Conservation (phyloP, 2,797 vertebrate species). For the Dromococcyx pavoninus region DNA sequence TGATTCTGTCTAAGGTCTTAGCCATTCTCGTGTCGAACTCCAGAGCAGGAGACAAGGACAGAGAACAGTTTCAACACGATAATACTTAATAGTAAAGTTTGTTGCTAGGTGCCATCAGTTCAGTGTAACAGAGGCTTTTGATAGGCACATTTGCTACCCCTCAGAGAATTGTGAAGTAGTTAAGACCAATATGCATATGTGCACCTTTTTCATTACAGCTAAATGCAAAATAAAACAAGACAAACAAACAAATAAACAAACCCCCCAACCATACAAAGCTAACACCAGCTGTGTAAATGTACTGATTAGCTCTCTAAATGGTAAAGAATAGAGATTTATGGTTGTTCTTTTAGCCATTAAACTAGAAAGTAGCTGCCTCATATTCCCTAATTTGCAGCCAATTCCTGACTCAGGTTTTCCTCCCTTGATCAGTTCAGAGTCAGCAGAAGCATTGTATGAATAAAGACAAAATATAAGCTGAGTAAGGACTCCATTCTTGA, state of each 20-base stretch:
- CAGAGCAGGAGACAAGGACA: background rate
- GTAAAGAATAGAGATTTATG: slow-evolving; percentile 48
- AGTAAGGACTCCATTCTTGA: slow-evolving; percentile 9
- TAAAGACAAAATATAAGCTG: slow-evolving; percentile 18
- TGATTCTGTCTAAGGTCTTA: background rate
- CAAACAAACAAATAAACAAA: background rate
- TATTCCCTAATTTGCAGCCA: slow-evolving; percentile 62
- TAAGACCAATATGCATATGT: slow-evolving; percentile 9
- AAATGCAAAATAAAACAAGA: slow-evolving; percentile 33
- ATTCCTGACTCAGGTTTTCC: slow-evolving; percentile 62
- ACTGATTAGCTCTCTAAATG: slow-evolving; percentile 48
- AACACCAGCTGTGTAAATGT: slow-evolving; percentile 50
- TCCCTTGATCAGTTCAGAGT: slow-evolving; percentile 28
- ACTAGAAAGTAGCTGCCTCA: slow-evolving; percentile 52
- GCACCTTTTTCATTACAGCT: slow-evolving; percentile 16
- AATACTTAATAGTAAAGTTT: background rate
- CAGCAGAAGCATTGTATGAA: slow-evolving; percentile 46
- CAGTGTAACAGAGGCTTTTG: background rate
- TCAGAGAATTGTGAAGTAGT: background rate
- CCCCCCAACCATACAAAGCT: background rate
- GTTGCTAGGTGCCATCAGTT: background rate
- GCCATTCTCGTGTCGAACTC: background rate
- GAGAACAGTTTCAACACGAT: background rate
- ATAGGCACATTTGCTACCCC: background rate
- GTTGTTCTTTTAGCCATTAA: slow-evolving; percentile 48